phyloP scores from a whole-genome alignment of 2,113 vertebrate genomes.

The Nibea coibor region DNA sequence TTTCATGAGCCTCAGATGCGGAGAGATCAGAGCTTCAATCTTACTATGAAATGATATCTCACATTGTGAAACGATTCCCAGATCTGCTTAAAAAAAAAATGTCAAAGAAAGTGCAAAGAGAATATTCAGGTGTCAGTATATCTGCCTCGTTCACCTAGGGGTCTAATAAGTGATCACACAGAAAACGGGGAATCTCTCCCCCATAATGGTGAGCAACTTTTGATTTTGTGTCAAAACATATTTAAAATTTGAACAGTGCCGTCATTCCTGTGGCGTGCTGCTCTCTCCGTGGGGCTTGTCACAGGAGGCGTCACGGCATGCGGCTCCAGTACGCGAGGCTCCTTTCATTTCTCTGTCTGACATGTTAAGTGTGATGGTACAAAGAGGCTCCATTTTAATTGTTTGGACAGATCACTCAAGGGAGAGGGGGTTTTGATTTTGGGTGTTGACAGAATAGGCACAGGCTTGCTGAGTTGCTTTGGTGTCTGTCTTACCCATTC shows the following conservation, averaged over 20 bases:
- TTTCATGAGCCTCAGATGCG: slow-evolving; percentile 73
- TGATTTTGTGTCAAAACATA: slow-evolving; percentile 86
- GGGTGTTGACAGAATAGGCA: slow-evolving; percentile 84
- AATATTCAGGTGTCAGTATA: slow-evolving; percentile 80
- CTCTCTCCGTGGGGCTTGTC: slow-evolving; percentile 80
- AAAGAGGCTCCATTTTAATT: slow-evolving; percentile 83
- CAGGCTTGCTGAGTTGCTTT: slow-evolving; percentile 71
- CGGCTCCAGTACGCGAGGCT: slow-evolving; percentile 69
- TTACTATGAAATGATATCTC: slow-evolving; percentile 73
- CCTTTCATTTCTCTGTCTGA: slow-evolving; percentile 80
- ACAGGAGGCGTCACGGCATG: slow-evolving; percentile 69
- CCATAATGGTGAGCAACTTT: slow-evolving; percentile 80
- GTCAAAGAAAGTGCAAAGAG: slow-evolving; percentile 77
- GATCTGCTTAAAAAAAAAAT: slow-evolving; percentile 63
- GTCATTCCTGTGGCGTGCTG: slow-evolving; percentile 69
- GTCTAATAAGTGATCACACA: slow-evolving; percentile 81
- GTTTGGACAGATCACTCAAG: slow-evolving; percentile 85
- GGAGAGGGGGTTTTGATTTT: slow-evolving; percentile 79
- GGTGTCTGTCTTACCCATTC: slow-evolving; percentile 61
- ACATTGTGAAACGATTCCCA: slow-evolving; percentile 73
- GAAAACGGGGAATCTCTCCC: slow-evolving; percentile 69
- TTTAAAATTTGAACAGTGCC: slow-evolving; percentile 83
- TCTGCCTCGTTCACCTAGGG: slow-evolving; percentile 77
- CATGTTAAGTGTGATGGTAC: slow-evolving; percentile 82
- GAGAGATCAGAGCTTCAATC: slow-evolving; percentile 74